Percentiles rank a stretch among this genome's conserved stretches.
Evolutionary conservation across 37 sponge, comb jelly and placozoan species (phyloP).

Genomic region (Chondrilla cf. caribensis): DNA sequence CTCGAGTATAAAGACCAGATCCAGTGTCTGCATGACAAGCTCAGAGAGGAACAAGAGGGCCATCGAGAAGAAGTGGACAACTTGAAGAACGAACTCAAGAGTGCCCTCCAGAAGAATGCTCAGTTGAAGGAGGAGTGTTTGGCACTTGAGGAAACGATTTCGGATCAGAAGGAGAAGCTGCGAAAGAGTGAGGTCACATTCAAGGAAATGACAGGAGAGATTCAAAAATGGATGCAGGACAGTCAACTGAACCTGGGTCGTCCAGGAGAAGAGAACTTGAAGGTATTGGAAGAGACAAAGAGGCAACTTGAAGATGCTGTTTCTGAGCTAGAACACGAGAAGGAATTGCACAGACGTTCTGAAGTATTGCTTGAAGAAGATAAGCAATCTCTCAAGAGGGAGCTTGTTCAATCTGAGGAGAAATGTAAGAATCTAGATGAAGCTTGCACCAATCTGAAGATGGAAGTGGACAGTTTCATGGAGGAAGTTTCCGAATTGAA

Average conservation of each 20-base stretch:
- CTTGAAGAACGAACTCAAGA: not conserved
- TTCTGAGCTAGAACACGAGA: not conserved
- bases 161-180: slow-evolving; percentile 3
- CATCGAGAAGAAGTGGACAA: not conserved
- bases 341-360: not conserved
- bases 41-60: not conserved
- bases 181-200: not conserved
- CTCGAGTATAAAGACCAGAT: not conserved
- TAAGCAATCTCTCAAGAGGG: not conserved
- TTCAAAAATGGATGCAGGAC: slow-evolving; percentile 7
- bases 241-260: not conserved
- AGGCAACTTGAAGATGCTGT: not conserved
- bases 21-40: not conserved
- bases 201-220: slow-evolving; percentile 15
- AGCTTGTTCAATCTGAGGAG: not conserved
- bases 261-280: not conserved
- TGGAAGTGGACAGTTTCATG: not conserved
- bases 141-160: not conserved
- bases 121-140: not conserved
- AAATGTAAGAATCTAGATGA: not conserved
- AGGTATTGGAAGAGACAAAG: not conserved
- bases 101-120: not conserved
- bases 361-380: not conserved
- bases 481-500: not conserved
- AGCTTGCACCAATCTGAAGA: not conserved